Percentiles rank a stretch among this genome's conserved stretches.
phyloP scores from a whole-genome alignment of 1,140 invertebrate species.

The Luehdorfia chinensis region DNA sequence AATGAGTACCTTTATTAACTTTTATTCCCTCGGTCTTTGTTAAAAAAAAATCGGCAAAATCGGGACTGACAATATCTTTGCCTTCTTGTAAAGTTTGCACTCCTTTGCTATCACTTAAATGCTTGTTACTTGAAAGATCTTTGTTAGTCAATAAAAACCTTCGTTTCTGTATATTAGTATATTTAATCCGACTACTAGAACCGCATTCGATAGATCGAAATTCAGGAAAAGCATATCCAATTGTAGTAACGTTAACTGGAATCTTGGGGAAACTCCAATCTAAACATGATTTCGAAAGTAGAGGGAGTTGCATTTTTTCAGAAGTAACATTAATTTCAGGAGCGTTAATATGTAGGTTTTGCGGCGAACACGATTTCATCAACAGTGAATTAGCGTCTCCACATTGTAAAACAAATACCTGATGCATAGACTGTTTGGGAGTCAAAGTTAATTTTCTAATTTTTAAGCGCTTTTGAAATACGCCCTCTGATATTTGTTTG shows the following conservation, averaged over 20 bases:
- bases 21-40: neutral
- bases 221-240: constrained; percentile 49
- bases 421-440: constrained; percentile 48
- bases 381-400: constrained; percentile 44
- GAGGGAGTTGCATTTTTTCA: neutral
- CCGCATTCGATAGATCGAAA: constrained; percentile 3
- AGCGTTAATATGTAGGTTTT: constrained; percentile 28
- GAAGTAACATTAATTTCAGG: constrained; percentile 26
- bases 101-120: constrained; percentile 6
- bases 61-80: neutral
- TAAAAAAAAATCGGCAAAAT: neutral
- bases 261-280: constrained; percentile 35
- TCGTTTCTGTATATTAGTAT: neutral
- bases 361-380: constrained; percentile 36
- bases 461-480: constrained; percentile 44
- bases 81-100: constrained; percentile 1
- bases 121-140: neutral
- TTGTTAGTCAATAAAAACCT: constrained; percentile 1
- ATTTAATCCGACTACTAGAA: neutral
- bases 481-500: constrained; percentile 34
- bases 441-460: constrained; percentile 52
- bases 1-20: constrained; percentile 9
- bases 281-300: constrained; percentile 32
- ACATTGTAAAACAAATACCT: constrained; percentile 45
- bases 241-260: constrained; percentile 47